Conservation (phyloP, 2,888 invertebrate genomes). For the Erebia aethiops region DNA sequence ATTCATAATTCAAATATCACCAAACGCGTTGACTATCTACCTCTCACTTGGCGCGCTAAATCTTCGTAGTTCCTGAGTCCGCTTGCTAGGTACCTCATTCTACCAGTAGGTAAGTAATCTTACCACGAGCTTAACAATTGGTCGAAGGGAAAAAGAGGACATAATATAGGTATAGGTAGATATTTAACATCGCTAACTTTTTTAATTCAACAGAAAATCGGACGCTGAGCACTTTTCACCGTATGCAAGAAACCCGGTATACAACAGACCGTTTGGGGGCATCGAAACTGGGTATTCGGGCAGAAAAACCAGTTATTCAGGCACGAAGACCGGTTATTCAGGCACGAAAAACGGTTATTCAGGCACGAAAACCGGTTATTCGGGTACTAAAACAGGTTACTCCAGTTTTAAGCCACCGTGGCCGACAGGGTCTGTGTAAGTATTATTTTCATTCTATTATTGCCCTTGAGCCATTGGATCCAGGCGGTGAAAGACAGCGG, state of each 20-base stretch:
- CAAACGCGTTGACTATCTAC: too few species aligned
- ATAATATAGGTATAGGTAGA: too few species aligned
- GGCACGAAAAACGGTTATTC: slow-evolving; percentile 46
- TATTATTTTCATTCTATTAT: neutral
- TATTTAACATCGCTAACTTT: neutral
- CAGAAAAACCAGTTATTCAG: slow-evolving; percentile 41
- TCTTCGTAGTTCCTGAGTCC: too few species aligned
- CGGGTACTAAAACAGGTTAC: slow-evolving; percentile 49
- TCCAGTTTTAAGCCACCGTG: slow-evolving; percentile 4
- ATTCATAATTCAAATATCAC: too few species aligned
- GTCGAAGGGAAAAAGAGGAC: too few species aligned
- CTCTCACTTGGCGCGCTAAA: too few species aligned
- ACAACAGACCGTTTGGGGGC: slow-evolving; percentile 39
- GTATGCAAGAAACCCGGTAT: slow-evolving; percentile 52
- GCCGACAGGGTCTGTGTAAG: slow-evolving; percentile 20
- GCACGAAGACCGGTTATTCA: slow-evolving; percentile 51
- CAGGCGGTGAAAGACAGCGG: too few species aligned
- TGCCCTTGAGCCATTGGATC: too few species aligned
- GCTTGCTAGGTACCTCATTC: too few species aligned
- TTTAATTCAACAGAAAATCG: slow-evolving; percentile 58
- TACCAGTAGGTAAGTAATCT: too few species aligned
- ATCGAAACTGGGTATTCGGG: slow-evolving; percentile 46
- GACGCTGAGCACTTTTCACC: slow-evolving; percentile 71
- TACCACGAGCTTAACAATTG: too few species aligned
- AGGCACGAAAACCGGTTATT: slow-evolving; percentile 43